phyloP scores from a whole-genome alignment of 2,888 invertebrate genomes.

The Meteorus colon region DNA sequence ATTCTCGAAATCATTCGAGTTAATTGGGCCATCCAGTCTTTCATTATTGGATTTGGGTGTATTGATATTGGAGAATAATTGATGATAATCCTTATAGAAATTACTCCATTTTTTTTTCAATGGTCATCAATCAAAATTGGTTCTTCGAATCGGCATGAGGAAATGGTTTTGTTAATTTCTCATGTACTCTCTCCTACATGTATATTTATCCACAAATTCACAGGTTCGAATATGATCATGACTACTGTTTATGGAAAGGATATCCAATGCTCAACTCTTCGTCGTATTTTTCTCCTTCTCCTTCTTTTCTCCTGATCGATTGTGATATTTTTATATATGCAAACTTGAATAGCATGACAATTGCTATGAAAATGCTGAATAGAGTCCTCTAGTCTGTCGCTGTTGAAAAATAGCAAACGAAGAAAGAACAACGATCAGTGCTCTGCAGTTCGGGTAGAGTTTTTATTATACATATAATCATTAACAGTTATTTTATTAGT shows the following conservation, averaged over 20 bases:
- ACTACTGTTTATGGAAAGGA: background rate
- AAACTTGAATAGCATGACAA: background rate
- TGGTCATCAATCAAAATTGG: no score
- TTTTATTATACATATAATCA: background rate
- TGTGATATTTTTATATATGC: conserved; percentile 25
- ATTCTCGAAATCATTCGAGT: no score
- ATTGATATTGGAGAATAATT: no score
- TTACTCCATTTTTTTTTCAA: no score
- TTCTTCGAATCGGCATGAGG: no score
- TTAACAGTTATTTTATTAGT: background rate
- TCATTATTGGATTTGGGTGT: no score
- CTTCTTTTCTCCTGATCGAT: background rate
- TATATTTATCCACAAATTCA: no score
- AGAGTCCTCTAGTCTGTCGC: conserved; percentile 22
- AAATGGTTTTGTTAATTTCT: no score
- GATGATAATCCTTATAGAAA: no score
- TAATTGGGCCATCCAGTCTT: no score
- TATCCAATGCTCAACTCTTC: background rate
- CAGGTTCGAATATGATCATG: background rate
- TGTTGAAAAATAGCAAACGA: background rate
- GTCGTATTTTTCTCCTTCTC: background rate
- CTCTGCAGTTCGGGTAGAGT: background rate
- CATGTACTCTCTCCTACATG: no score
- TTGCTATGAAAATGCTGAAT: conserved; percentile 21
- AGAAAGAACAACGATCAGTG: background rate